phyloP scores from a whole-genome alignment of 2,113 vertebrate species.

The Origma solitaria region DNA sequence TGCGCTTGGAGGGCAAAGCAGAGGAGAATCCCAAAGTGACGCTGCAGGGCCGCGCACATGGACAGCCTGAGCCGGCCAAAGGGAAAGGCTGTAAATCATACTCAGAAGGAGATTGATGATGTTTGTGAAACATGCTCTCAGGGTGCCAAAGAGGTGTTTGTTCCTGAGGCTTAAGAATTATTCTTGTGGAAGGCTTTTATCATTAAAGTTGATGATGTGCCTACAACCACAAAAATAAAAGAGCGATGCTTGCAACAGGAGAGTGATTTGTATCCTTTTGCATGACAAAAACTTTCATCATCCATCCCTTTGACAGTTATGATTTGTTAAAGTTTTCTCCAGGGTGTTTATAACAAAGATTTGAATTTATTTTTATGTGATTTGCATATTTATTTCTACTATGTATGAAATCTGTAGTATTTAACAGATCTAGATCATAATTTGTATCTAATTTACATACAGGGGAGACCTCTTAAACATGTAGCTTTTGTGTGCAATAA shows the following conservation, averaged over 20 bases:
- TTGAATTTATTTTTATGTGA: constrained; percentile 63
- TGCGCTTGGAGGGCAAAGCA: constrained; percentile 38
- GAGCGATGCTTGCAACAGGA: neutral
- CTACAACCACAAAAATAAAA: constrained; percentile 62
- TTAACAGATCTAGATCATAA: neutral
- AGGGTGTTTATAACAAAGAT: constrained; percentile 55
- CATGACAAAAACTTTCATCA: constrained; percentile 65
- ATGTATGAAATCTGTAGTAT: neutral
- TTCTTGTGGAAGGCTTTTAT: constrained; percentile 76
- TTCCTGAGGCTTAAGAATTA: constrained; percentile 76
- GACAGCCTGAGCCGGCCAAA: constrained; percentile 55
- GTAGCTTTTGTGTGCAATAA: constrained; percentile 39
- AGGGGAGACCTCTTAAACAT: constrained; percentile 39
- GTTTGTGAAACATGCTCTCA: constrained; percentile 72
- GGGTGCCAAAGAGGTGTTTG: constrained; percentile 75
- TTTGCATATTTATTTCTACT: constrained; percentile 69
- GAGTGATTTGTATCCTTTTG: constrained; percentile 69
- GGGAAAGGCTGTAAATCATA: constrained; percentile 75
- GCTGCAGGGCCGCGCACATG: constrained; percentile 4
- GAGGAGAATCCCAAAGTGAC: constrained; percentile 66
- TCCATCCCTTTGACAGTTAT: constrained; percentile 65
- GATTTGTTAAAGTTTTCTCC: constrained; percentile 69
- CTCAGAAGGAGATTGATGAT: constrained; percentile 76
- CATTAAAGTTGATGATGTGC: constrained; percentile 76
- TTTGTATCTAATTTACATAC: constrained; percentile 18